Evolutionary conservation across 1,140 invertebrate genomes (phyloP).

Genomic region (Caenorhabditis briggsae): DNA sequence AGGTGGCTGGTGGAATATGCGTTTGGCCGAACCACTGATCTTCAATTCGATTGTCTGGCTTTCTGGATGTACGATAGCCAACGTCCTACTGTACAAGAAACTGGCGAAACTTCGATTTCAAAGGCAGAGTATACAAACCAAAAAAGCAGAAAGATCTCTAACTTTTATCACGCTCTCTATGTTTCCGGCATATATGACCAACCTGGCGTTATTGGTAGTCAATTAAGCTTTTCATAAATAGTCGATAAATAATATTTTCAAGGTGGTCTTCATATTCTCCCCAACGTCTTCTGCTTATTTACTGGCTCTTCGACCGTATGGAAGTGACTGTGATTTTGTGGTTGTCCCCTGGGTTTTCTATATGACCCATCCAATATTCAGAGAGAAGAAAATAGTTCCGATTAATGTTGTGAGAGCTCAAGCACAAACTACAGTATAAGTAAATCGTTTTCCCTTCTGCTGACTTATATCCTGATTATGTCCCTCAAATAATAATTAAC

Average conservation of each 20-base stretch:
- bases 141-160: neutral
- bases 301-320: neutral
- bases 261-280: neutral
- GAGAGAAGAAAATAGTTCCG: neutral
- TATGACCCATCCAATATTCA: neutral
- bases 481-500: too few relatives aligned
- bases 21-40: neutral
- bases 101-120: neutral
- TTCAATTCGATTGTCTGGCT: neutral
- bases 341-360: neutral
- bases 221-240: neutral
- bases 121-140: neutral
- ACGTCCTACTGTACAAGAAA: neutral
- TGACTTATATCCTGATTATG: too few relatives aligned
- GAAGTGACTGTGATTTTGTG: conserved; percentile 17
- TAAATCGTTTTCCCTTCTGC: too few relatives aligned
- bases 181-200: neutral
- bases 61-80: neutral
- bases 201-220: neutral
- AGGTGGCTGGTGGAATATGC: neutral
- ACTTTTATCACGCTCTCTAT: neutral
- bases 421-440: too few relatives aligned
- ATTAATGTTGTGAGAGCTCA: too few relatives aligned
- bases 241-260: neutral
- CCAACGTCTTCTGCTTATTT: neutral